These are phyloP conservation scores for Rosalia funebris DNA, from an alignment of 2,888 invertebrate genomes.

Conservation along the genomic window DNA sequence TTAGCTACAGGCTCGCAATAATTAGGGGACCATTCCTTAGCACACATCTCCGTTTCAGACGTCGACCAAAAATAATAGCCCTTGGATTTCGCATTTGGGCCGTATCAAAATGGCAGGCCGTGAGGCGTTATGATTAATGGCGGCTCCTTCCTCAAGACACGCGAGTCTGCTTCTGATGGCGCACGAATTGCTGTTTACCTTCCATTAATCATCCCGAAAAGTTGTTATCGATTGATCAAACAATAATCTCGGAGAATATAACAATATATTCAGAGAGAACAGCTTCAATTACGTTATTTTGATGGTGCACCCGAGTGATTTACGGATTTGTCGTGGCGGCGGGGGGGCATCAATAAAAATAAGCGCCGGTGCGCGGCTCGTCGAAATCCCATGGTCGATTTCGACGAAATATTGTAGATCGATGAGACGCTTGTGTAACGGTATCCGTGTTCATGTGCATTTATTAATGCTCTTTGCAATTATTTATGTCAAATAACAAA, in stretches of 20 bases:
- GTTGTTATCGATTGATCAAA: constrained; percentile 29
- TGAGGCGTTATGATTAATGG: constrained; percentile 51
- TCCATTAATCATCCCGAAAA: constrained; percentile 52
- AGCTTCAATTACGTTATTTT: constrained; percentile 18
- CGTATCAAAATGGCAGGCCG: constrained; percentile 25
- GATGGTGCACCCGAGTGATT: neutral
- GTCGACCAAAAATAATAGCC: constrained; percentile 9
- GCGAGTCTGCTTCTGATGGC: constrained; percentile 54
- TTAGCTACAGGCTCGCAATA: neutral
- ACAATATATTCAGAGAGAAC: constrained; percentile 25
- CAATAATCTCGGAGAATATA: constrained; percentile 21
- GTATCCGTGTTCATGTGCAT: no score
- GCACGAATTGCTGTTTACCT: constrained; percentile 54
- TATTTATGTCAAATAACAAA: no score
- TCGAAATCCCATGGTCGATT: neutral
- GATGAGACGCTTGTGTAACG: no score
- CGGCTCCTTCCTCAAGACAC: constrained; percentile 47
- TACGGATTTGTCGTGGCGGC: constrained; percentile 1
- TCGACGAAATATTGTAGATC: neutral
- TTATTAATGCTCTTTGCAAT: no score
- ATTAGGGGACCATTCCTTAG: constrained; percentile 5
- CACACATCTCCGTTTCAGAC: constrained; percentile 5
- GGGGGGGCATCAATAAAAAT: neutral
- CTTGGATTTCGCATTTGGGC: constrained; percentile 13
- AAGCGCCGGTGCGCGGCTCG: neutral